Percentiles rank a stretch among this genome's conserved stretches.
Evolutionary conservation across 2,113 vertebrate species (phyloP).

Genomic region (Fulmarus glacialis): DNA sequence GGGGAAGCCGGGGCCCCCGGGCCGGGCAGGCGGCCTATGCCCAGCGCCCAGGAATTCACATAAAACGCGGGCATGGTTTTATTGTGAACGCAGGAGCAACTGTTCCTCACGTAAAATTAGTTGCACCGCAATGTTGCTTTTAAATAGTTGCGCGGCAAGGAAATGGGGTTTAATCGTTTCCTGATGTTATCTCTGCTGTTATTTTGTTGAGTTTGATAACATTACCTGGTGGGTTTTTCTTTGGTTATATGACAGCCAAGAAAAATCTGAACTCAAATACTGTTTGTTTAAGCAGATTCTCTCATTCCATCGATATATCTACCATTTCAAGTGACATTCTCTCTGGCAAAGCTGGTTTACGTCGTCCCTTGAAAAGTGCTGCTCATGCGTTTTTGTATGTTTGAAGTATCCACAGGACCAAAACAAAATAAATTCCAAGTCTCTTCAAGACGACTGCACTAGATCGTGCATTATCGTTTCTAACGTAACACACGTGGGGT

Average conservation of each 20-base stretch:
- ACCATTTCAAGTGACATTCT: slow-evolving; percentile 54
- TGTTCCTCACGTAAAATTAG: slow-evolving; percentile 71
- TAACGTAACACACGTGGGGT: neutral
- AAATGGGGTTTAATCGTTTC: slow-evolving; percentile 64
- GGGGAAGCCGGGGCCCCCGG: neutral
- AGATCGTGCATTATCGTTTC: neutral
- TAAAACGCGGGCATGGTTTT: slow-evolving; percentile 70
- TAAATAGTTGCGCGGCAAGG: slow-evolving; percentile 64
- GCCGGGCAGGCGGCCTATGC: slow-evolving; percentile 41
- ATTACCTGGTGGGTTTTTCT: neutral
- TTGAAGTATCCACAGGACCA: slow-evolving; percentile 25
- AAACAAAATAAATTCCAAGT: neutral
- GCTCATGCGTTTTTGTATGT: slow-evolving; percentile 10
- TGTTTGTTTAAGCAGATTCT: slow-evolving; percentile 61
- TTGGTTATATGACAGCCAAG: neutral
- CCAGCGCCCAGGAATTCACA: slow-evolving; percentile 72
- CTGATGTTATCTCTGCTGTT: slow-evolving; percentile 3
- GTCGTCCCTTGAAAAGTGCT: slow-evolving; percentile 37
- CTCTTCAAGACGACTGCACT: neutral
- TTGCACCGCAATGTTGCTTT: slow-evolving; percentile 56
- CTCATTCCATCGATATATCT: slow-evolving; percentile 19
- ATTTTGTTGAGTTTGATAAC: slow-evolving; percentile 13
- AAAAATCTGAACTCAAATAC: slow-evolving; percentile 8
- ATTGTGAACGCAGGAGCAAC: slow-evolving; percentile 55
- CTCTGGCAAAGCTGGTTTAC: slow-evolving; percentile 62